Evolutionary conservation across 2,888 invertebrate species (phyloP), one percentile per base, ranked within the genome.

Genomic region (Lingula anatina): DNA sequence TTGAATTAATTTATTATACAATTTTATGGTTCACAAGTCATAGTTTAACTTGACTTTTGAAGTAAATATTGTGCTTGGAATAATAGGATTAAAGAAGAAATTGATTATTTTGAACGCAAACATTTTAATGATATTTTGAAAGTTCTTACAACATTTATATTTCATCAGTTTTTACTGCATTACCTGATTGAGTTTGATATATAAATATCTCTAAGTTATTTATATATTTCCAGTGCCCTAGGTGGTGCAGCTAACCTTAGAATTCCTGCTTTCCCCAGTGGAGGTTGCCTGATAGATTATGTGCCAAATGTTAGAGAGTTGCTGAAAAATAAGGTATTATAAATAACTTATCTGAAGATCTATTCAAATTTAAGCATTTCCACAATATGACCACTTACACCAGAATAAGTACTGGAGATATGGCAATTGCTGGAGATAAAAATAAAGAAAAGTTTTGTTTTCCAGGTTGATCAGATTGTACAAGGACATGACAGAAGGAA

Each of bases 251-350:
- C 61, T 21, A 64, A 61, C 26, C 56, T 82, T 20, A 70, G 76
- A 23, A 73, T 83, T 38, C 83, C 83, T 15, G 60, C 72, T 1
- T 81, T 80, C 53, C 72, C 74, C 2, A 69, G 68, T n/a, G 74
- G 72, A 15, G 67, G 68, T 12, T 70, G 70, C 55, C 59, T 78
- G 3, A 65, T 73, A 46, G 77, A 78, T 50, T 78, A 78, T 64
- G 71, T 78, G 1, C 70, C 72, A 23, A 59, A 58, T 52, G 70
- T 78, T n/a, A 59, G 62, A 23, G 56, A 68, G 23, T 62, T 76
- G 27, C 60, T 78, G 15, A 64, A 70, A 49, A 70, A 72, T 44
- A 74, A 73, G 65, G 76, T 78, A 49, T 49, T 52, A n/a, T n/a
- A n/a, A 35, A 35, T n/a, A 35, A 35, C n/a, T n/a, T 35, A n/a